These are phyloP conservation scores for Pyrgus malvae DNA, from an alignment of 2,888 invertebrate species.

Conservation along the genomic window DNA sequence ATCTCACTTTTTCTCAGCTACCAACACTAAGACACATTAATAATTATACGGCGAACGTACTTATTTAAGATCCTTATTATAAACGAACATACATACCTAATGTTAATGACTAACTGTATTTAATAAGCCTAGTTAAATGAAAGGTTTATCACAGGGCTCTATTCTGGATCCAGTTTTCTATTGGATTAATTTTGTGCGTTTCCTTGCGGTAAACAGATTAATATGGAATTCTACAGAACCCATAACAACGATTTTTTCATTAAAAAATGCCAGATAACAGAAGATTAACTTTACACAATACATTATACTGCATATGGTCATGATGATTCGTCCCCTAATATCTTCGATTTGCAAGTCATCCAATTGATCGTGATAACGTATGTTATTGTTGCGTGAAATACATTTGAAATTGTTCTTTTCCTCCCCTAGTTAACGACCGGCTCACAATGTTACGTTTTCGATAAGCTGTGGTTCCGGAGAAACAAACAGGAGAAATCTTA, in stretches of 20 bases:
- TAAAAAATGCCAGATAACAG: not conserved
- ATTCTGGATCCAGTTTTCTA: too few relatives aligned
- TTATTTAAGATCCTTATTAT: too few relatives aligned
- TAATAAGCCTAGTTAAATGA: too few relatives aligned
- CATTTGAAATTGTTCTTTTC: not conserved
- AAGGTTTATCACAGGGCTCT: too few relatives aligned
- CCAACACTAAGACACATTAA: too few relatives aligned
- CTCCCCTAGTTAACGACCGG: not conserved
- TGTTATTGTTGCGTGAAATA: slow-evolving; percentile 23
- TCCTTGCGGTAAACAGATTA: too few relatives aligned
- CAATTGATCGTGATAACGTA: slow-evolving; percentile 29
- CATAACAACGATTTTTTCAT: not conserved
- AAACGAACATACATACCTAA: too few relatives aligned
- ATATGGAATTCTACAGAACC: not conserved
- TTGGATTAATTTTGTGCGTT: too few relatives aligned
- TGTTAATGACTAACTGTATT: too few relatives aligned
- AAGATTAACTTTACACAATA: not conserved
- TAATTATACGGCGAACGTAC: too few relatives aligned
- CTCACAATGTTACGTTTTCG: not conserved
- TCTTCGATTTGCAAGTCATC: slow-evolving; percentile 24
- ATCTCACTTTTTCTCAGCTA: too few relatives aligned
- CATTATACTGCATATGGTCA: not conserved
- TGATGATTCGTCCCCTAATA: slow-evolving; percentile 2
- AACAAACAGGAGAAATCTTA: too few relatives aligned
- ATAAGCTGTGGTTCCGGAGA: not conserved